Evolutionary conservation across 2,888 invertebrate genomes (phyloP), one percentile per base, ranked within the genome.

Genomic region (Morpho helenor): DNA sequence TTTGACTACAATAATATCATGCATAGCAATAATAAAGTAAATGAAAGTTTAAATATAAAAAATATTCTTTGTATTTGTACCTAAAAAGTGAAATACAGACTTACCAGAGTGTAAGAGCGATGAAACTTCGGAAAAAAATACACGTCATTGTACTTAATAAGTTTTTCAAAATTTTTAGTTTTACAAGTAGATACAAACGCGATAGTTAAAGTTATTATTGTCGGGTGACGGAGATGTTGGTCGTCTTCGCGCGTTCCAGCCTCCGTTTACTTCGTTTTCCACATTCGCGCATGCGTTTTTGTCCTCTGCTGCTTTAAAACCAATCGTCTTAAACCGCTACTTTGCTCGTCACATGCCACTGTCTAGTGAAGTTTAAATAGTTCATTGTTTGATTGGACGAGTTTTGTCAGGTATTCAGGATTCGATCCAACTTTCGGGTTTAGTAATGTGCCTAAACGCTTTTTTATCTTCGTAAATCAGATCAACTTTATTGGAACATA

Each of bases 251-350:
- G 68, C 66, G 68, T 60, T 65, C 66, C 58, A 67, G 68, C 66
- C 67, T 60, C 60, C 66, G 66, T 58, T 59, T 68, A 65, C 61
- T 52, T 55, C 57, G 60, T 43, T 48, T 55, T 47, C 45, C 43
- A 7, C 31, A 39, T 51, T 51, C 66, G 68, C 83, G 80, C 83
- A 79, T 77, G 83, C 82, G 79, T 68, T 43, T 16, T 59, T 48
- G 44, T 40, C 51, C 7, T 46, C 52, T 44, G 51, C 56, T 63
- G 66, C 57, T 61, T 66, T 56, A 56, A 58, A 67, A 65, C 65
- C 56, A 67, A 66, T 63, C 64, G 64, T 60, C 62, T 63, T 60
- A 63, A 65, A 67, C 64, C 59, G 41, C 46, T 57, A 59, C 49
- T 62, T 60, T 55, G 52, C 52, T 57, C 44, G 48, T 47, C 52